Evolutionary conservation across 2,888 invertebrate species (phyloP), one percentile per base, ranked within the genome.

Genomic region (Caenorhabditis becei): DNA sequence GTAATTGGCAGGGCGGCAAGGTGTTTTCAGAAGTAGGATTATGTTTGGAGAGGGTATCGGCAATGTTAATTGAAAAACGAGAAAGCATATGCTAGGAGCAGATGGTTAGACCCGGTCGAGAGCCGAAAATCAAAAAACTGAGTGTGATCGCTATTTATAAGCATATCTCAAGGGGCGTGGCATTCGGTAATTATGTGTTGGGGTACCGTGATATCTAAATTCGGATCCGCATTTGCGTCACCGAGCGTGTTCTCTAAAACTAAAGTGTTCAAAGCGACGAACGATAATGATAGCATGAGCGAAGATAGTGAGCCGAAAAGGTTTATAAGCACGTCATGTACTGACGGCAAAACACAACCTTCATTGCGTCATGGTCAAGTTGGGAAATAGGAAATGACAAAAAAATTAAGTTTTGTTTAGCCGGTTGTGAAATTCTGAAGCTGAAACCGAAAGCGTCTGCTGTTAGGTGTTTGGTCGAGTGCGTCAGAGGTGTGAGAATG

Each of bases 231-330:
- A n/a, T n/a, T 53, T 54, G 24, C 75, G 75, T 75, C 75, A 75
- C 32, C 44, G 61, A 44, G 23, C 51, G 44, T 47, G 75, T 65
- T 65, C 75, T 66, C 26, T 54, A 37, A 47, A 54, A 54, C 20
- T 35, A 28, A 70, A 70, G 59, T 24, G 41, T 41, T 41, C 61
- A n/a, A 37, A 18, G 23, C 14, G 41, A 2, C 14, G 41, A 11
- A 2, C 2, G 8, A 7, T 41, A 41, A 32, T 44, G 62, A 70
- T 53, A 61, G 28, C 44, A 32, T 62, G 62, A 71, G 41, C 18
- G 26, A 53, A n/a, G 28, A 58, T 16, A 1, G 0, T 49, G 51
- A 24, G 23, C 51, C 10, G 5, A 10, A 10, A 24, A 11, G 7
- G 2, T 14, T 14, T 41, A 14, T 14, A 7, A 5, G 41, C 41